Conservation (phyloP, 2,113 vertebrate genomes). For the Cavia porcellus region DNA sequence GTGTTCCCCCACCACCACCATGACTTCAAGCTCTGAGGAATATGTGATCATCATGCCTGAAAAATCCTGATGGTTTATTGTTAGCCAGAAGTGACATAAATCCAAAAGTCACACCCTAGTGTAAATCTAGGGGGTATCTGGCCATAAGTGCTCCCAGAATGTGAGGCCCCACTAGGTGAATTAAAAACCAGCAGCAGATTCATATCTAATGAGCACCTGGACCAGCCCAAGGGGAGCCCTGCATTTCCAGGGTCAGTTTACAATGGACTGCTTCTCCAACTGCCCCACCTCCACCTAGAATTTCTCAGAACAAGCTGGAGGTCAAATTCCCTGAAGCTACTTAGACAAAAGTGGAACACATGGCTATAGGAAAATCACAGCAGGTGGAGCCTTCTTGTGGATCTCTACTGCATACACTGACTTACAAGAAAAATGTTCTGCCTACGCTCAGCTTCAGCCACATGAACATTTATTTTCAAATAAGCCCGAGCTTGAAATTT, state of each 20-base stretch:
- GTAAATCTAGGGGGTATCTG: slow-evolving; percentile 7
- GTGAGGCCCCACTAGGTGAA: background rate
- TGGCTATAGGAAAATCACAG: slow-evolving; percentile 42
- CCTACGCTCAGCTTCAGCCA: background rate
- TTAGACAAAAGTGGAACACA: slow-evolving; percentile 63
- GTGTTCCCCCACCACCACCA: background rate
- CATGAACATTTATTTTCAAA: slow-evolving; percentile 58
- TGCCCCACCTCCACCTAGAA: slow-evolving; percentile 45
- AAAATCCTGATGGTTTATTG: slow-evolving; percentile 35
- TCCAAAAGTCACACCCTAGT: background rate
- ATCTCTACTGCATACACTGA: background rate
- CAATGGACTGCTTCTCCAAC: slow-evolving; percentile 16
- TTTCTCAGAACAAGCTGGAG: slow-evolving; percentile 62
- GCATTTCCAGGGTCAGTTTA: slow-evolving; percentile 53
- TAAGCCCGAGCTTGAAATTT: slow-evolving; percentile 29
- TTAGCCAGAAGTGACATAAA: slow-evolving; percentile 38
- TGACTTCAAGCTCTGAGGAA: slow-evolving; percentile 17
- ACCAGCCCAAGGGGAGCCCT: background rate
- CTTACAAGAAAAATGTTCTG: slow-evolving; percentile 48
- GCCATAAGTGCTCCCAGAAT: background rate
- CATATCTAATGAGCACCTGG: slow-evolving; percentile 62
- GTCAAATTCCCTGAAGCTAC: slow-evolving; percentile 70
- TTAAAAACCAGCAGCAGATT: slow-evolving; percentile 7
- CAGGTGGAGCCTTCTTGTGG: background rate
- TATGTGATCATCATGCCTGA: background rate